Evolutionary conservation across 2,888 invertebrate species (phyloP).

Genomic region (Heteromurus nitidus): DNA sequence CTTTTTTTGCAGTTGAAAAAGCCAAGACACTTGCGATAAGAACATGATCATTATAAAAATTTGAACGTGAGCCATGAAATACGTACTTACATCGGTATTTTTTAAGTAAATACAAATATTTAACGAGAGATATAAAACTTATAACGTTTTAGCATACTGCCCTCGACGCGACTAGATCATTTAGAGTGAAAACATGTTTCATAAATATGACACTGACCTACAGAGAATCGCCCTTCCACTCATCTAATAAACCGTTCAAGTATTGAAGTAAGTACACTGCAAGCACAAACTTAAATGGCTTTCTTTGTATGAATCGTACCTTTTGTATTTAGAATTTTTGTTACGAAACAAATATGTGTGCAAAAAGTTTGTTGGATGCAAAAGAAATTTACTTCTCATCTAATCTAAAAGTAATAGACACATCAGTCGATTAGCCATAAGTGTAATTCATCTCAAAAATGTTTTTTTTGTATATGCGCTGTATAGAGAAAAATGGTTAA

Average conservation of each 20-base stretch:
- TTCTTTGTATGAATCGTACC: no score
- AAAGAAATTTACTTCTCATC: no score
- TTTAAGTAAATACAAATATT: neutral
- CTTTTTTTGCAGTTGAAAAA: constrained; percentile 20
- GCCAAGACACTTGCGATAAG: constrained; percentile 52
- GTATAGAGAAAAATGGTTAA: neutral
- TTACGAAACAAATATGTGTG: neutral
- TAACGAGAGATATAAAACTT: constrained; percentile 34
- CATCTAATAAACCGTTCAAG: no score
- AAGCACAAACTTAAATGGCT: no score
- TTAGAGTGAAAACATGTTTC: no score
- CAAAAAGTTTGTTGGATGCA: no score
- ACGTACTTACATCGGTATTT: constrained; percentile 32
- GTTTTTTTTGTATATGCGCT: neutral
- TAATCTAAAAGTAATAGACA: neutral
- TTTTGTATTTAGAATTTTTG: no score
- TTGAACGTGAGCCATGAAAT: constrained; percentile 56
- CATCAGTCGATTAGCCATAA: neutral
- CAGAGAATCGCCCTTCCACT: no score
- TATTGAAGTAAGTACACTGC: no score
- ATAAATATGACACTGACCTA: no score
- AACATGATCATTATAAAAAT: constrained; percentile 20
- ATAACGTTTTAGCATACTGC: no score
- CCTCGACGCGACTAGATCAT: no score
- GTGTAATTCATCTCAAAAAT: neutral